Evolutionary conservation across 1,140 invertebrate genomes (phyloP).

Genomic region (Geopemphigus sp.): DNA sequence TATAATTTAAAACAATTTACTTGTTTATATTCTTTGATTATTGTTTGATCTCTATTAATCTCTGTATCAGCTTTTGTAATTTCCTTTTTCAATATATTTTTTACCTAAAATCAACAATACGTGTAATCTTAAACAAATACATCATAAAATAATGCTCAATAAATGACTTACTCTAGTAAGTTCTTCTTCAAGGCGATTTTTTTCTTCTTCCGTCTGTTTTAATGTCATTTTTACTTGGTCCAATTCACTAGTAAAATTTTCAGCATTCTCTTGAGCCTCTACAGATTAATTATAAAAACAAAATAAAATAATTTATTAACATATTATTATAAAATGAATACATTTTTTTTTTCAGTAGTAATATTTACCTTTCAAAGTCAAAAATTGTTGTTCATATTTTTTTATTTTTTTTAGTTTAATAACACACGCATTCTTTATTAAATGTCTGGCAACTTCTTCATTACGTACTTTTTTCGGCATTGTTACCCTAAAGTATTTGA

Average conservation of each 20-base stretch:
- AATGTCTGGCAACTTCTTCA: constrained; percentile 80
- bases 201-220: constrained; percentile 78
- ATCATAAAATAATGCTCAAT: neutral
- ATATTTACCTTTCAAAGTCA: constrained; percentile 70
- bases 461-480: constrained; percentile 93
- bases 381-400: constrained; percentile 94
- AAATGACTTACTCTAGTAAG: constrained; percentile 62
- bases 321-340: neutral
- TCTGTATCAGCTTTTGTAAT: constrained; percentile 73
- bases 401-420: constrained; percentile 92
- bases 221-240: constrained; percentile 71
- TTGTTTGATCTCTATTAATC: constrained; percentile 67
- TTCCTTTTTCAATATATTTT: constrained; percentile 81
- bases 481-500: constrained; percentile 91
- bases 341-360: neutral
- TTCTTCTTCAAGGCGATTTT: constrained; percentile 74
- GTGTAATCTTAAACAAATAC: neutral
- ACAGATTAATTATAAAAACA: neutral
- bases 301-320: neutral
- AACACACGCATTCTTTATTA: constrained; percentile 86
- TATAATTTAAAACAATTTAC: constrained; percentile 55
- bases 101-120: constrained; percentile 60
- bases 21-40: constrained; percentile 89
- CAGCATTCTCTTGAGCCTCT: constrained; percentile 74
- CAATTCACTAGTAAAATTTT: constrained; percentile 76